Evolutionary conservation across 2,113 vertebrate genomes (phyloP).

Genomic region (Sorex fumeus): DNA sequence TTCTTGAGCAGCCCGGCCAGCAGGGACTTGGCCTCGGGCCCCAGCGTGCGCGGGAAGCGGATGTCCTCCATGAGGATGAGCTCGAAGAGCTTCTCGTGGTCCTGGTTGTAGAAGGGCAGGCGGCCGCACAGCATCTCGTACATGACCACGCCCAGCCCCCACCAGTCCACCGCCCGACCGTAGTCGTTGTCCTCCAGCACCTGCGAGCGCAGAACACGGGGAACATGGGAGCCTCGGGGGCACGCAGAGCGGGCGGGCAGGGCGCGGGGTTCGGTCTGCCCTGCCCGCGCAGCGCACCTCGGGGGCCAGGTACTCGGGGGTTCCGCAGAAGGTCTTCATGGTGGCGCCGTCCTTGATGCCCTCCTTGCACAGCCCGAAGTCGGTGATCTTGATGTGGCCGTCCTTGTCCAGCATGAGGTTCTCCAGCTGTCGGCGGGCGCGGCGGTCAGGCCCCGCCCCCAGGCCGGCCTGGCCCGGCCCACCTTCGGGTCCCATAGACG

Average conservation of each 20-base stretch:
- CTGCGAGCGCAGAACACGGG: conserved; percentile 79
- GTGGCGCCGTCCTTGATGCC: conserved; percentile 96
- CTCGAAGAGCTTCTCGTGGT: conserved; percentile 97
- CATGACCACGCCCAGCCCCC: conserved; percentile 97
- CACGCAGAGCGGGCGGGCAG: no score
- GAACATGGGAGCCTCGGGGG: no score
- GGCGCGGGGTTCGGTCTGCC: not conserved
- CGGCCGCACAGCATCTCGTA: conserved; percentile 98
- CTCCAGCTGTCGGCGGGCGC: conserved; percentile 90
- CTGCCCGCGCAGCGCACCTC: conserved; percentile 89
- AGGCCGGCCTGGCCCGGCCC: no score
- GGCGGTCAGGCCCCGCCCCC: not conserved
- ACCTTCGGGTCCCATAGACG: no score
- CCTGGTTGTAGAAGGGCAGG: conserved; percentile 97
- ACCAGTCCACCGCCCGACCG: conserved; percentile 96
- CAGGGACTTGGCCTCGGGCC: conserved; percentile 92
- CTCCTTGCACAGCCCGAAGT: conserved; percentile 97
- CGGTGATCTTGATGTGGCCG: conserved; percentile 97
- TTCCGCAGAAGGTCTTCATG: conserved; percentile 98
- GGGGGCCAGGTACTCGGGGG: conserved; percentile 96
- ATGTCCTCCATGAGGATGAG: conserved; percentile 97
- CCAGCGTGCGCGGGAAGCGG: conserved; percentile 94
- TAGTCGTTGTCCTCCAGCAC: conserved; percentile 97
- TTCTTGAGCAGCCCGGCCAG: conserved; percentile 95
- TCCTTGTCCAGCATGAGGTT: conserved; percentile 98